Evolutionary conservation across 2,888 invertebrate genomes (phyloP), one percentile per base, ranked within the genome.

Genomic region (Anthoptus insignis): DNA sequence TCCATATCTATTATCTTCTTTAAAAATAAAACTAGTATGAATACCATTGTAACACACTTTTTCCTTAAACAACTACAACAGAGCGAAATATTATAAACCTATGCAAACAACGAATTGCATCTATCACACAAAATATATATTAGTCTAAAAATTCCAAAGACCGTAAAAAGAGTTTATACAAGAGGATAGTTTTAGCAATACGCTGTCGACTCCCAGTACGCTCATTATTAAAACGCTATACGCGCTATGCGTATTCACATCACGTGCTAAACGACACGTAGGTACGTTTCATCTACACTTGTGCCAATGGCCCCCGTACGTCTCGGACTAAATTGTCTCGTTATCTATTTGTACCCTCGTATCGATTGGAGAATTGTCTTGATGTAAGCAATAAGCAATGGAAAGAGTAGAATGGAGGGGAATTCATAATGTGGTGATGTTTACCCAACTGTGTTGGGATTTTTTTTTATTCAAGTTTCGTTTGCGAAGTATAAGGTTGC

Each of bases 321-420:
- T 54, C 54, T 34, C 54, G 54, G 37, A 54, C 37, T 54, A 54
- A 54, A 54, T 54, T 54, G 54, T 54, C 54, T 54, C 54, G 54
- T 54, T 54, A 54, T 34, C 37, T 53, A 53, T 53, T 53, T 53
- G 34, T 53, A 37, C 54, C 22, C 11, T 7, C 37, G 37, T 27
- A 50, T 24, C 50, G 50, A 50, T 34, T 53, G n/a, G 34, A 37
- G 34, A 34, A 37, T 53, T 54, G 34, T 14, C 16, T 21, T 34
- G 19, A 16, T 42, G 42, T 42, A 42, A 42, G 42, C 42, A 42
- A 42, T 42, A 42, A 42, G 19, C 42, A 8, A 42, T 16, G 9
- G 42, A 9, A 19, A 19, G 19, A 14, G n/a, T 11, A 11, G 11
- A 19, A 11, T 16, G 9, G 16, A 19, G 11, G 11, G 19, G 19